Evolutionary conservation across 2,888 invertebrate species (phyloP).

Genomic region (Hedychridium roseum): DNA sequence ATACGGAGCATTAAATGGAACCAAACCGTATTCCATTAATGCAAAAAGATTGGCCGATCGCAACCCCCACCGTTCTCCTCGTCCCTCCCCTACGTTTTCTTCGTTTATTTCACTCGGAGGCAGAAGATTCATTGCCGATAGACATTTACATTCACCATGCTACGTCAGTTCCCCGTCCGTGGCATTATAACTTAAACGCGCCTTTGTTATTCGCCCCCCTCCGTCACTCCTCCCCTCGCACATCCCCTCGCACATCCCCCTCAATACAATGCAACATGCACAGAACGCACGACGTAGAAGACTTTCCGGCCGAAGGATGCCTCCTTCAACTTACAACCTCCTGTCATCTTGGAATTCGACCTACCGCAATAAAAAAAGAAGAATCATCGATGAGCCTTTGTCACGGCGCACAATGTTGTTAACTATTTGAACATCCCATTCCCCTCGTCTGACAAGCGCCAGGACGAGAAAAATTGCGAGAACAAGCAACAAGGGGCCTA

Average conservation of each 20-base stretch:
- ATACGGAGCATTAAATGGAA: too few species aligned
- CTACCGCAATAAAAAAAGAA: too few species aligned
- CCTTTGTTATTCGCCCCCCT: neutral
- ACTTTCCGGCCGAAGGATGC: too few species aligned
- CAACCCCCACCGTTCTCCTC: neutral
- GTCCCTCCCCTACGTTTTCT: neutral
- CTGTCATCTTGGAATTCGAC: too few species aligned
- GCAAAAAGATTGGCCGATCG: conserved; percentile 1
- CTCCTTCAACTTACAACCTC: too few species aligned
- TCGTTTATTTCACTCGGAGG: conserved; percentile 7
- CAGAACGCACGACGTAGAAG: too few species aligned
- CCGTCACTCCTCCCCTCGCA: conserved; percentile 2
- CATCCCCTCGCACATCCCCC: conserved; percentile 1
- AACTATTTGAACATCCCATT: too few species aligned
- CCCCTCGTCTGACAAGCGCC: too few species aligned
- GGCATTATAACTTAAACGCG: conserved; percentile 25
- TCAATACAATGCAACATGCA: neutral
- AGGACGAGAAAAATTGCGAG: too few species aligned
- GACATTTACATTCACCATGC: conserved; percentile 49
- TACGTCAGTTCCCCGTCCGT: conserved; percentile 33
- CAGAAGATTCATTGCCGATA: conserved; percentile 27
- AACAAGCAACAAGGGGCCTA: too few species aligned
- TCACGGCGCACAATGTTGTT: too few species aligned
- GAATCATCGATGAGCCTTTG: too few species aligned
- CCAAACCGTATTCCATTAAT: conserved; percentile 6